phyloP scores from a whole-genome alignment of 1,140 invertebrate genomes.

The Gonatopus flavifemur region DNA sequence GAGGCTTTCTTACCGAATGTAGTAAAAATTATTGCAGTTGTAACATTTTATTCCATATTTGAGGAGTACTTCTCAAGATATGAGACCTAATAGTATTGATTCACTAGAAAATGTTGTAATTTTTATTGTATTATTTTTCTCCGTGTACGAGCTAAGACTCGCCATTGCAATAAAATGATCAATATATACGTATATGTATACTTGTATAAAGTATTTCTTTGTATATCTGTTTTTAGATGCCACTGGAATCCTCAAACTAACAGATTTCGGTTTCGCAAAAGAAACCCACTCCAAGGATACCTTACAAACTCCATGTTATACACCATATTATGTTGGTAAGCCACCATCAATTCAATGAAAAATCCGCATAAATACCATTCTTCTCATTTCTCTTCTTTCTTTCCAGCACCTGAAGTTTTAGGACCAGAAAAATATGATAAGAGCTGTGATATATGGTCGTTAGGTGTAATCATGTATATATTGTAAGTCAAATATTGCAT shows the following conservation, averaged over 20 bases:
- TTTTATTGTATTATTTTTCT: no score
- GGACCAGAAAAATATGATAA: constrained; percentile 98
- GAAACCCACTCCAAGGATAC: constrained; percentile 84
- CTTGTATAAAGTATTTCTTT: no score
- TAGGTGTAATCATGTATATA: constrained; percentile 98
- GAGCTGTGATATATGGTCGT: constrained; percentile 97
- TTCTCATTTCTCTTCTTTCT: constrained; percentile 5
- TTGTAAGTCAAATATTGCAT: constrained; percentile 68
- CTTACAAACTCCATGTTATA: constrained; percentile 96
- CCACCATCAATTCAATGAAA: constrained; percentile 12
- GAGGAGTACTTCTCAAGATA: no score
- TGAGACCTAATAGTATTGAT: no score
- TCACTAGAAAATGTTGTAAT: no score
- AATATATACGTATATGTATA: no score
- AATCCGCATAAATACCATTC: background rate
- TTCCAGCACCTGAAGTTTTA: constrained; percentile 88
- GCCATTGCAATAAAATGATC: no score
- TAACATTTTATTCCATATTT: no score
- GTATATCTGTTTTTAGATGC: constrained; percentile 52
- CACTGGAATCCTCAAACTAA: constrained; percentile 87
- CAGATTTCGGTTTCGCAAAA: constrained; percentile 99
- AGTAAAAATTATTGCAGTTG: no score
- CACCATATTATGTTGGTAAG: constrained; percentile 95
- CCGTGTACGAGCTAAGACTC: no score
- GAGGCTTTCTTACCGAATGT: no score